Conservation (phyloP, 2,113 vertebrate species). For the Pantherophis guttatus region DNA sequence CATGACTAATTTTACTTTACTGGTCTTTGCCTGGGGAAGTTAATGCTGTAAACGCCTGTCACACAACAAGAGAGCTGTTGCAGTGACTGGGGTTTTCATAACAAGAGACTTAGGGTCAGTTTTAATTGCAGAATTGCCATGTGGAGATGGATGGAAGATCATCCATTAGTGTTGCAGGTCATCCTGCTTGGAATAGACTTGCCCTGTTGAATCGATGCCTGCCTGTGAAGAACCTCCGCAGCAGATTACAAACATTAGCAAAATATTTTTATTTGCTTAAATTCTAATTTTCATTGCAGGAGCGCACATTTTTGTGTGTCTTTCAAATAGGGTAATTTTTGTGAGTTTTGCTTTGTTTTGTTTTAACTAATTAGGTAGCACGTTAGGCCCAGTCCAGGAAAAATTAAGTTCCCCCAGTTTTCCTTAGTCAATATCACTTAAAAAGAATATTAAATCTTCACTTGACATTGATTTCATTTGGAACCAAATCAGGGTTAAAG, state of each 20-base stretch:
- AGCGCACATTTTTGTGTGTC: constrained; percentile 11
- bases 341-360: background rate
- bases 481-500: background rate
- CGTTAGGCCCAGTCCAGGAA: constrained; percentile 31
- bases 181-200: background rate
- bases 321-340: constrained; percentile 23
- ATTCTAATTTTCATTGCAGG: constrained; percentile 42
- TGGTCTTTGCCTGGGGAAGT: constrained; percentile 69
- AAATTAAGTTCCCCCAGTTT: constrained; percentile 2
- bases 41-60: constrained; percentile 64
- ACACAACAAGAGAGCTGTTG: constrained; percentile 51
- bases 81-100: constrained; percentile 52
- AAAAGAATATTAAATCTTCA: background rate
- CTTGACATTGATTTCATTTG: background rate
- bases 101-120: constrained; percentile 40
- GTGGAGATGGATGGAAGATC: background rate
- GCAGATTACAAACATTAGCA: background rate
- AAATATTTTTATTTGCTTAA: constrained; percentile 28
- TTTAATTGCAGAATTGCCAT: background rate
- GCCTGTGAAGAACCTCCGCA: background rate
- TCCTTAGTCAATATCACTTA: background rate
- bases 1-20: constrained; percentile 79
- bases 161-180: background rate
- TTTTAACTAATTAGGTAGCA: constrained; percentile 45
- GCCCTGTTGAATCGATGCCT: background rate